Evolutionary conservation across 2,888 invertebrate genomes (phyloP).

Genomic region (Agrilus biguttatus): DNA sequence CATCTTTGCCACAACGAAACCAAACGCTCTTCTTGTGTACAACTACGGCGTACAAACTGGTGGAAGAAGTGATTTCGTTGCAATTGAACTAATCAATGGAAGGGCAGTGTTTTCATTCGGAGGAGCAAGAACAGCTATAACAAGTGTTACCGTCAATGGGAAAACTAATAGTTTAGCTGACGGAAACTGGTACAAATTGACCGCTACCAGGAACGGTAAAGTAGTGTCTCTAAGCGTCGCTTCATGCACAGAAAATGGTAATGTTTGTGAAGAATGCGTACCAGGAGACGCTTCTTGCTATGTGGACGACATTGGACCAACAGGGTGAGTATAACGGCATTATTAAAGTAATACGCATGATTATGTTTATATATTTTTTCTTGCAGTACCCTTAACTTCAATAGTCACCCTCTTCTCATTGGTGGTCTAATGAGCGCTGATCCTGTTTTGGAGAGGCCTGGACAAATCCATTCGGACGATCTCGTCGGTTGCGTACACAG

Average conservation of each 20-base stretch:
- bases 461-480: constrained; percentile 83
- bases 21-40: constrained; percentile 75
- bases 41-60: constrained; percentile 81
- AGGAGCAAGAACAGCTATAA: constrained; percentile 76
- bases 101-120: constrained; percentile 81
- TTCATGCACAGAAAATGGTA: constrained; percentile 72
- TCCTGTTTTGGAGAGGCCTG: constrained; percentile 75
- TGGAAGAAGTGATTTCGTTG: constrained; percentile 83
- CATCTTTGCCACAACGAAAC: constrained; percentile 79
- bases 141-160: constrained; percentile 56
- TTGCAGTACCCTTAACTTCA: constrained; percentile 79
- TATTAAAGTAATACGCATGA: not conserved
- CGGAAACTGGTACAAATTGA: constrained; percentile 84
- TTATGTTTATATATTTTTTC: constrained; percentile 9
- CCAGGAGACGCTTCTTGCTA: constrained; percentile 74
- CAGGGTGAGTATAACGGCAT: constrained; percentile 6
- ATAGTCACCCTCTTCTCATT: constrained; percentile 71
- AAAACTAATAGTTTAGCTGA: constrained; percentile 56
- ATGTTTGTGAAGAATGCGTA: constrained; percentile 71
- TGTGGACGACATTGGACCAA: constrained; percentile 50
- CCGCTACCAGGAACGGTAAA: constrained; percentile 78
- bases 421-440: constrained; percentile 78
- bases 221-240: constrained; percentile 75
- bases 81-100: constrained; percentile 75
- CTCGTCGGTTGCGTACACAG: constrained; percentile 90